phyloP scores from a whole-genome alignment of 2,113 vertebrate species.

The Rhinogobius similis region DNA sequence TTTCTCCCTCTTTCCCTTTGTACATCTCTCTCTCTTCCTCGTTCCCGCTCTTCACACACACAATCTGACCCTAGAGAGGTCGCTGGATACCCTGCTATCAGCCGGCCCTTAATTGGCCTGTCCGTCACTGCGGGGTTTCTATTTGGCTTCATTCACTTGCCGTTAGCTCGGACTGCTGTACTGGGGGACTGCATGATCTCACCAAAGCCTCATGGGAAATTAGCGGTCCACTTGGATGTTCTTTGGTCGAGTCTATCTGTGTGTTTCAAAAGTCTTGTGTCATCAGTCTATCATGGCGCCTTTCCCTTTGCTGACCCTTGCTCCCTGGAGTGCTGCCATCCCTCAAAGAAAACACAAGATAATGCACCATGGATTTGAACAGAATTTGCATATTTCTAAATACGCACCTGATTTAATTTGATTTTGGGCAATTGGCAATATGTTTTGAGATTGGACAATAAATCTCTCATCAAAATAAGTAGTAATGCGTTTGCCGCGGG shows the following conservation, averaged over 20 bases:
- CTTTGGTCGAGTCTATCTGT: constrained; percentile 29
- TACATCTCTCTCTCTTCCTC: neutral
- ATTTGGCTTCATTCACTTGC: constrained; percentile 40
- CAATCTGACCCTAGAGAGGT: constrained; percentile 26
- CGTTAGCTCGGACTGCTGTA: constrained; percentile 8
- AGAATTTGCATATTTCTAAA: neutral
- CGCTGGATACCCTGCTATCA: constrained; percentile 3
- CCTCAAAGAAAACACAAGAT: neutral
- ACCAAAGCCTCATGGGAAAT: constrained; percentile 48
- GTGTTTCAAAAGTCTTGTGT: neutral
- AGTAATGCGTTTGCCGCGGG: too few relatives aligned
- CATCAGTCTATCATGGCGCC: neutral
- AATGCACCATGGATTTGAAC: neutral
- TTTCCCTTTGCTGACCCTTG: neutral
- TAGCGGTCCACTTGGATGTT: constrained; percentile 34
- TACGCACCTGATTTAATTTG: neutral
- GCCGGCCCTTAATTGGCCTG: constrained; percentile 44
- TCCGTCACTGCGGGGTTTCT: constrained; percentile 28
- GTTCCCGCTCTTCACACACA: neutral
- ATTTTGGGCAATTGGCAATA: neutral
- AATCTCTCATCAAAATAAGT: too few relatives aligned
- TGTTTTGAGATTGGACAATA: too few relatives aligned
- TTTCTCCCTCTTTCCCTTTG: neutral
- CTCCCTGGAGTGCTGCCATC: constrained; percentile 2
- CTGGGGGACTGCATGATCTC: constrained; percentile 28